phyloP scores from a whole-genome alignment of 2,113 vertebrate genomes.

The Pangasianodon hypophthalmus region DNA sequence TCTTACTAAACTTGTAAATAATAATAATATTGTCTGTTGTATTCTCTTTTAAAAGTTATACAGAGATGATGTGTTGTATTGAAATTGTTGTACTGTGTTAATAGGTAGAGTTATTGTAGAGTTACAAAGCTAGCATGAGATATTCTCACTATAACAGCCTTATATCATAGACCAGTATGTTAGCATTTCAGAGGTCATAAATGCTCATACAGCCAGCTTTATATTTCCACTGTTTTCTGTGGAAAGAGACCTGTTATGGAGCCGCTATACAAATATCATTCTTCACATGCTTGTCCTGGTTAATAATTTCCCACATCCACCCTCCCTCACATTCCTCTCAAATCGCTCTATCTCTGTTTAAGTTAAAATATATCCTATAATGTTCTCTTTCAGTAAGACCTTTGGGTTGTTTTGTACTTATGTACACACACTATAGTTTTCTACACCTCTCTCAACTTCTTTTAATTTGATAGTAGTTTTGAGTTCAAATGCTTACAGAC shows the following conservation, averaged over 20 bases:
- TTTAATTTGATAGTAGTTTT: constrained; percentile 54
- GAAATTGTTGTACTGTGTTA: neutral
- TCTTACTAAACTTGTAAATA: neutral
- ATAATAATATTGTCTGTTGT: neutral
- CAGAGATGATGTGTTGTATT: neutral
- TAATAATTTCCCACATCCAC: constrained; percentile 32
- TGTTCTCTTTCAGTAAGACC: neutral
- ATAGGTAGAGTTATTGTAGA: neutral
- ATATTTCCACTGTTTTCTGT: constrained; percentile 1
- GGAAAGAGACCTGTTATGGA: neutral
- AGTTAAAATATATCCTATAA: neutral
- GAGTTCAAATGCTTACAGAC: constrained; percentile 52
- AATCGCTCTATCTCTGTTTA: neutral
- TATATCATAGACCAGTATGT: neutral
- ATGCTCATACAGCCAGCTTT: neutral
- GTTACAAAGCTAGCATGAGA: neutral
- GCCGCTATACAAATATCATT: constrained; percentile 24
- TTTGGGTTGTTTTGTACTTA: neutral
- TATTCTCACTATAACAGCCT: neutral
- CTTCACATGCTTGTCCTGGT: constrained; percentile 20
- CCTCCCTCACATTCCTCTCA: constrained; percentile 24
- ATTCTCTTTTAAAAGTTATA: neutral
- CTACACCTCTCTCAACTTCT: neutral
- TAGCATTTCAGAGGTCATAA: neutral
- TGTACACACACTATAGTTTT: constrained; percentile 22